These are phyloP conservation scores for Polyodon spathula DNA, from an alignment of 2,113 vertebrate species.

Conservation along the genomic window DNA sequence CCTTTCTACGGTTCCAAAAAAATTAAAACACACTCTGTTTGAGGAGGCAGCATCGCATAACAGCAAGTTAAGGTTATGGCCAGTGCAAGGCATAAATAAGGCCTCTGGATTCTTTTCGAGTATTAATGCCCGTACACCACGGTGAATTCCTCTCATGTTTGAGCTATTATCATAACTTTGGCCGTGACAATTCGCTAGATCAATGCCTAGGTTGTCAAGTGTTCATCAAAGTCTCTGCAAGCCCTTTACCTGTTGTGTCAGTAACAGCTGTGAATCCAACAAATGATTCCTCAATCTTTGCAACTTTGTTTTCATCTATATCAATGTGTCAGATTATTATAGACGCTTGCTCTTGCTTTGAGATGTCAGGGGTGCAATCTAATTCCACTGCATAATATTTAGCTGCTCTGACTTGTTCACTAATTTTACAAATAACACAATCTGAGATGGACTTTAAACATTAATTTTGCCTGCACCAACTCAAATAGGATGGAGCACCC, in stretches of 20 bases:
- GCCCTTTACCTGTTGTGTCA: constrained; percentile 13
- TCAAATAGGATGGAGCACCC: constrained; percentile 2
- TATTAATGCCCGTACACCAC: constrained; percentile 16
- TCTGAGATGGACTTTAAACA: constrained; percentile 12
- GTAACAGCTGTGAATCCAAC: constrained; percentile 18
- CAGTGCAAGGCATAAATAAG: too few species aligned
- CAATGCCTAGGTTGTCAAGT: not conserved
- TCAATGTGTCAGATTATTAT: constrained; percentile 6
- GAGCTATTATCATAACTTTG: constrained; percentile 20
- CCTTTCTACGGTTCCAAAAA: constrained; percentile 15
- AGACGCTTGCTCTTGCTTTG: constrained; percentile 16
- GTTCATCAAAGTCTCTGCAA: too few species aligned
- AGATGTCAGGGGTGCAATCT: constrained; percentile 13
- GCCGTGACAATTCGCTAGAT: constrained; percentile 5
- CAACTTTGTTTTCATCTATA: constrained; percentile 8
- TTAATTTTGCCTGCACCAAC: constrained; percentile 14
- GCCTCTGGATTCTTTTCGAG: too few species aligned
- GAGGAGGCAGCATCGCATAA: too few species aligned
- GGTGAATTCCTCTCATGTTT: constrained; percentile 15
- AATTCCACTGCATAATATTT: constrained; percentile 13
- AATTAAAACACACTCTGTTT: too few species aligned
- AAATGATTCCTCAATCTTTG: constrained; percentile 6
- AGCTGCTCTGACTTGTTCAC: constrained; percentile 6
- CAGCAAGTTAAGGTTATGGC: too few species aligned
- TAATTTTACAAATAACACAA: constrained; percentile 5